Conservation (phyloP, 2,797 vertebrate species). For the Pempheris klunzingeri region DNA sequence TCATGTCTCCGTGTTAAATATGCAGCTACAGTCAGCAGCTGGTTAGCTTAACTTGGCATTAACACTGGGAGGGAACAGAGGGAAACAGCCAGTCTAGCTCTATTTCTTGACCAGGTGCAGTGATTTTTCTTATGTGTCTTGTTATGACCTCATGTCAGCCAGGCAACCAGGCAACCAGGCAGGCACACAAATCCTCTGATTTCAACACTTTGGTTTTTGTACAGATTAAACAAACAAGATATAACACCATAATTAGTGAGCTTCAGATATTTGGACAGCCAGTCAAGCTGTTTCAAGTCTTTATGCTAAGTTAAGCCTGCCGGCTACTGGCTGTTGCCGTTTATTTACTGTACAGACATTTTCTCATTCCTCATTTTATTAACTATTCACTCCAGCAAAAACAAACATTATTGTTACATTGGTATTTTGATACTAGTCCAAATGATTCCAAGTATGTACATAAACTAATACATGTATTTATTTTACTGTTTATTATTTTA, state of each 20-base stretch:
- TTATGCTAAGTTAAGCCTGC: background rate
- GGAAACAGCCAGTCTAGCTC: constrained; percentile 1
- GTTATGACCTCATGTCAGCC: background rate
- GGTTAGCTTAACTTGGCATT: background rate
- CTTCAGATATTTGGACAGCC: background rate
- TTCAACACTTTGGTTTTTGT: background rate
- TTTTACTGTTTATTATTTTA: background rate
- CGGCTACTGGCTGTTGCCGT: background rate
- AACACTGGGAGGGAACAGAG: background rate
- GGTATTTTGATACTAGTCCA: background rate
- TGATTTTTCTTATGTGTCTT: background rate
- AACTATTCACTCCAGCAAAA: no score
- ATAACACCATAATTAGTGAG: background rate
- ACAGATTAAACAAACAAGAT: background rate
- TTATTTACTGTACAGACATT: no score
- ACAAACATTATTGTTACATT: background rate
- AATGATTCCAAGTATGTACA: background rate
- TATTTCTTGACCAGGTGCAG: background rate
- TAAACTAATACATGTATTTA: background rate
- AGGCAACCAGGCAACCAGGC: background rate
- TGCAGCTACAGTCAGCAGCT: background rate
- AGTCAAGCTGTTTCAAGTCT: background rate
- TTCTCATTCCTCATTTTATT: no score
- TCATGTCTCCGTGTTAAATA: background rate
- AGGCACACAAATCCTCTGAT: background rate